phyloP scores from a whole-genome alignment of 2,797 vertebrate genomes.

The Scyliorhinus canicula region DNA sequence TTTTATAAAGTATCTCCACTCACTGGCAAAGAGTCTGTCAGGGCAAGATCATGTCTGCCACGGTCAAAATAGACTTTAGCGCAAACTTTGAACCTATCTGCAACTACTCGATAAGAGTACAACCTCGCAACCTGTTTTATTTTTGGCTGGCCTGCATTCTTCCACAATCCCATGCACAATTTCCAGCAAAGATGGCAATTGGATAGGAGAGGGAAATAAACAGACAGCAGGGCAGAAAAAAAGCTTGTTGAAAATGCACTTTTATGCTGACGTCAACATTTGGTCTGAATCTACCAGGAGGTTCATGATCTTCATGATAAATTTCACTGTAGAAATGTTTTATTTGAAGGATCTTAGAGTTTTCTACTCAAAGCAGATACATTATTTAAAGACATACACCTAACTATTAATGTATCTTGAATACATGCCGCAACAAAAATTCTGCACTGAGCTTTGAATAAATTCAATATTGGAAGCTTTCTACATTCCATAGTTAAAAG shows the following conservation, averaged over 20 bases:
- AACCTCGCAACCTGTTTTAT: not conserved
- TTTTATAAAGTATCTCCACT: not conserved
- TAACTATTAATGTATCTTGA: not conserved
- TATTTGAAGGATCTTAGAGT: not conserved
- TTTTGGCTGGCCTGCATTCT: not conserved
- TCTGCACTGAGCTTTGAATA: slow-evolving; percentile 19
- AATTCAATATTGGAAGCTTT: slow-evolving; percentile 23
- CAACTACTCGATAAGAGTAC: not conserved
- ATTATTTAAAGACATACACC: not conserved
- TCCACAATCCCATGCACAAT: not conserved
- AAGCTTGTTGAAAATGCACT: not conserved
- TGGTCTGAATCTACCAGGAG: not conserved
- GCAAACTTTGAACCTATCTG: not conserved
- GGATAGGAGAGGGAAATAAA: not conserved
- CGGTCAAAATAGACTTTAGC: not conserved
- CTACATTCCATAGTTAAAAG: not conserved
- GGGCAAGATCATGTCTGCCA: not conserved
- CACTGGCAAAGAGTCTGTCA: not conserved
- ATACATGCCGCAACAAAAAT: not conserved
- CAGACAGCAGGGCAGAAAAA: not conserved
- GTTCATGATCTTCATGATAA: not conserved
- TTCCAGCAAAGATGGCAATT: not conserved
- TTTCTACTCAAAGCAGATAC: not conserved
- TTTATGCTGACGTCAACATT: not conserved
- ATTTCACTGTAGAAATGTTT: not conserved